Evolutionary conservation across 2,888 invertebrate species (phyloP), one percentile per base, ranked within the genome.

Genomic region (Caenorhabditis imperialis): DNA sequence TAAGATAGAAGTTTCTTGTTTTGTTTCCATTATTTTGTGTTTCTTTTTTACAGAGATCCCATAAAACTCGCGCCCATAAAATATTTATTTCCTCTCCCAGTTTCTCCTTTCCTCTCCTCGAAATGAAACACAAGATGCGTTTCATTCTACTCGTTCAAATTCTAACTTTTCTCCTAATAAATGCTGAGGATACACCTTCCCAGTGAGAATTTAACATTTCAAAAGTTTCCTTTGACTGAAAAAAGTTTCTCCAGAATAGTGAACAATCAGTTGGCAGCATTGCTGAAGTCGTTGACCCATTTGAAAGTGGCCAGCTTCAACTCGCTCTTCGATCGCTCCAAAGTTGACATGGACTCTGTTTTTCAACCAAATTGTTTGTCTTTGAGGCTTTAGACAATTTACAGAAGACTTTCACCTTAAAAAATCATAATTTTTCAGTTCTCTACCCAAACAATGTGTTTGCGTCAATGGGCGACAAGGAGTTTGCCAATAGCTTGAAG

Each of bases 391-490:
- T 37, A 22, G 35, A 14, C 23, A 1, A 1, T n/a, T 12, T n/a
- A 35, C 5, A 23, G 18, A 2, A 18, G 4, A 7, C 16, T 30
- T 18, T 20, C 7, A 20, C 20, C 3, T 18, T 42, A 3, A 18
- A 45, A 14, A 23, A 47, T 5, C 30, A 2, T 12, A 5, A 16
- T 14, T 40, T 63, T 63, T n/a, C 47, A 63, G 62, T 63, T 47
- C 30, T 54, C 2, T 54, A 47, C 10, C 47, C 62, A 6, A 54
- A 63, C 22, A 63, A 63, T 38, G 53, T 63, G 2, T 63, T 63
- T 44, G 62, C 62, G 1, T 63, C 54, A 10, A 54, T 63, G 62
- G 62, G 62, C 0, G 62, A 63, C n/a, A 16, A 10, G 2, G 53
- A 63, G 20, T 63, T 63, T 35, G 54, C 53, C 16, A 54, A 20